A percentile compares a stretch with the other conserved stretches of the same genome.
phyloP scores from a whole-genome alignment of 2,888 invertebrate species.

The Odontocerum albicorne region DNA sequence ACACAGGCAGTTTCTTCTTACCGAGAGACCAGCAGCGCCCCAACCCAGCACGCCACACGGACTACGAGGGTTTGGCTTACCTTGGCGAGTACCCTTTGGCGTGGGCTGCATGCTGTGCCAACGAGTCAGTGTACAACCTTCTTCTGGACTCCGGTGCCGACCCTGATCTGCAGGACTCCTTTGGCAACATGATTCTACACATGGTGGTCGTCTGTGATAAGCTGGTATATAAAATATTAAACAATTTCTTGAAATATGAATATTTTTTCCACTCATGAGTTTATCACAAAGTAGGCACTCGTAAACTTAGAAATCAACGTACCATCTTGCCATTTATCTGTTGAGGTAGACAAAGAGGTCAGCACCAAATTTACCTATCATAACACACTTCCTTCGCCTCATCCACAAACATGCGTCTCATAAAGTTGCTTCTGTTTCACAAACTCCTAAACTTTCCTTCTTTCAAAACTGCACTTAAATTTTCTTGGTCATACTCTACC shows the following conservation, averaged over 20 bases:
- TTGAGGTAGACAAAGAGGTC: too few relatives aligned
- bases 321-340: too few relatives aligned
- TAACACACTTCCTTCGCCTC: too few relatives aligned
- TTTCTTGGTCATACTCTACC: too few relatives aligned
- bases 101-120: conserved; percentile 97
- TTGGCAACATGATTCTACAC: conserved; percentile 98
- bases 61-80: conserved; percentile 96
- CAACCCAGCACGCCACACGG: conserved; percentile 78
- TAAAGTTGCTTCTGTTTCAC: too few relatives aligned
- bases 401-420: too few relatives aligned
- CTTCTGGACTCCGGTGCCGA: conserved; percentile 90
- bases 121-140: conserved; percentile 96
- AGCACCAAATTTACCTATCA: too few relatives aligned
- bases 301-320: too few relatives aligned
- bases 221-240: conserved; percentile 61
- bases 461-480: too few relatives aligned
- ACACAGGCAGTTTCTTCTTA: conserved; percentile 86
- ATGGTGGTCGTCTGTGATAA: conserved; percentile 99
- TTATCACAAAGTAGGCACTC: too few relatives aligned
- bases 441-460: too few relatives aligned
- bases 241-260: neutral
- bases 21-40: conserved; percentile 90
- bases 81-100: conserved; percentile 96
- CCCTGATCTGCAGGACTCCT: conserved; percentile 94
- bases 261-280: neutral